Percentiles rank a stretch among this genome's conserved stretches.
phyloP scores from a whole-genome alignment of 2,113 vertebrate species.

The Solenodon paradoxus region DNA sequence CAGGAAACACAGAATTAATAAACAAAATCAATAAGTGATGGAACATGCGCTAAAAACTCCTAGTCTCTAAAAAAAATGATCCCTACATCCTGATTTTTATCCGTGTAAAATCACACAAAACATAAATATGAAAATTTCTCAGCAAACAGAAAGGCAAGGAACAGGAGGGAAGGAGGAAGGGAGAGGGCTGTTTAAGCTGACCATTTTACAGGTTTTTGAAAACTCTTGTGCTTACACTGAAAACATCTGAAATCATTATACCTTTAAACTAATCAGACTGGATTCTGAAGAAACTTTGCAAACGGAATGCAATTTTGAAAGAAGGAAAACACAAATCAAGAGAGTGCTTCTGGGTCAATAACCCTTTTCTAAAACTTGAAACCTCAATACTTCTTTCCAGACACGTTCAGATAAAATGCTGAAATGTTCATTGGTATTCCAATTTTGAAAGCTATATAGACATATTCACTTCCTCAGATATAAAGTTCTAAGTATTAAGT shows the following conservation, averaged over 20 bases:
- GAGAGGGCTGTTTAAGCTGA: no score
- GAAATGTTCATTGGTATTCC: not conserved
- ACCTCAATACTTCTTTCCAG: not conserved
- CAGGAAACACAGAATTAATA: not conserved
- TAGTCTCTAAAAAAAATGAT: not conserved
- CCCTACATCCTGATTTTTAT: not conserved
- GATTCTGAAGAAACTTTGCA: not conserved
- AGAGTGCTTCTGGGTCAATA: not conserved
- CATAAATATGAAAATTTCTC: not conserved
- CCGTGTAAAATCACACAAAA: not conserved
- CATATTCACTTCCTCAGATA: not conserved
- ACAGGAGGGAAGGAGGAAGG: no score
- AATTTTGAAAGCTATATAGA: not conserved
- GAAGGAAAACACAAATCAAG: not conserved
- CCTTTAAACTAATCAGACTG: not conserved
- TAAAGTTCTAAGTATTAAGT: not conserved
- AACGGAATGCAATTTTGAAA: not conserved
- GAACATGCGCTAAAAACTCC: fast-evolving
- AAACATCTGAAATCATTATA: not conserved
- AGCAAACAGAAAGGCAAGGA: not conserved
- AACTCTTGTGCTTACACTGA: not conserved
- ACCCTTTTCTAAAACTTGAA: not conserved
- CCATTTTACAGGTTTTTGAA: no score
- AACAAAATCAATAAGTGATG: not conserved
- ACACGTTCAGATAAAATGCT: not conserved